These are phyloP conservation scores for Pelobates fuscus DNA, from an alignment of 2,113 vertebrate species.

Conservation along the genomic window DNA sequence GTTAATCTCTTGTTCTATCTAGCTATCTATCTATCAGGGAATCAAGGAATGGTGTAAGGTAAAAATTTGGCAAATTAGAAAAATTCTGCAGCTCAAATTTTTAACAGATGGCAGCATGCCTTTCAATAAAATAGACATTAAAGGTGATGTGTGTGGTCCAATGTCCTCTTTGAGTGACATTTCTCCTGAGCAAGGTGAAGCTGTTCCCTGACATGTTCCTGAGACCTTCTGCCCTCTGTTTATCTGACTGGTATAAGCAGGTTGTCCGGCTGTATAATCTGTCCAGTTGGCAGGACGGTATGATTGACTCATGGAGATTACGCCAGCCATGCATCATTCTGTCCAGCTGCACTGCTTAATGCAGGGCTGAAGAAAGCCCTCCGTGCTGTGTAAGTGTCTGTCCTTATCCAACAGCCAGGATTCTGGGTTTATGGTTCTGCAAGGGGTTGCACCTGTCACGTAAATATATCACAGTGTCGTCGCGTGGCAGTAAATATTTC, in stretches of 20 bases:
- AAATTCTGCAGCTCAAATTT: no score
- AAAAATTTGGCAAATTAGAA: no score
- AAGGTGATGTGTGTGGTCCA: no score
- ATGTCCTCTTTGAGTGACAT: not conserved
- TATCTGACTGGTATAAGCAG: not conserved
- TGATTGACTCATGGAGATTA: not conserved
- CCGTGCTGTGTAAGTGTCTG: not conserved
- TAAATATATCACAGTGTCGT: no score
- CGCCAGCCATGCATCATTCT: not conserved
- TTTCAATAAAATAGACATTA: no score
- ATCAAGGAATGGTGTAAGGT: no score
- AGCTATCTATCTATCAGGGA: no score
- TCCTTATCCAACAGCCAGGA: not conserved
- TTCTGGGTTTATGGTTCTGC: no score
- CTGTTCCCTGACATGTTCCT: not conserved
- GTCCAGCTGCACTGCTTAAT: not conserved
- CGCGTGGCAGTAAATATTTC: no score
- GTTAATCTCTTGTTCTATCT: no score
- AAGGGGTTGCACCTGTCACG: no score
- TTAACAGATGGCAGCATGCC: no score
- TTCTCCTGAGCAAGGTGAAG: not conserved
- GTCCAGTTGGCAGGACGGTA: not conserved
- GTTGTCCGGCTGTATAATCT: not conserved
- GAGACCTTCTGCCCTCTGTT: constrained; percentile 11
- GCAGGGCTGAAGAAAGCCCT: not conserved